These are phyloP conservation scores for Microctenopoma steveboyesi DNA, from an alignment of 2,797 vertebrate species.

Conservation along the genomic window DNA sequence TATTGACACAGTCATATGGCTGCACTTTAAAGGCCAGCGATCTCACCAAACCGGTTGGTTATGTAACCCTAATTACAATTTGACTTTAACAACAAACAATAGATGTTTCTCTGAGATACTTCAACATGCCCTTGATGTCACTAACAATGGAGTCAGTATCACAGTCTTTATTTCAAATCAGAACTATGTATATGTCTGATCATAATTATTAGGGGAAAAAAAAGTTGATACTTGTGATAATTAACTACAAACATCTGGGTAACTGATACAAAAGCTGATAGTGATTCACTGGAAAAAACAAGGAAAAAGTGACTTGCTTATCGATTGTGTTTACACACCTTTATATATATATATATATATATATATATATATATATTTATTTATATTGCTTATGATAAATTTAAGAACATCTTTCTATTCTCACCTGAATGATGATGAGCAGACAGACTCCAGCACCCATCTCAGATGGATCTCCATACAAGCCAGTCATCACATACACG, in stretches of 20 bases:
- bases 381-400: neutral
- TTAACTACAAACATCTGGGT: neutral
- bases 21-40: neutral
- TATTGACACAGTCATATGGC: neutral
- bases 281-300: neutral
- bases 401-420: slow-evolving; percentile 2
- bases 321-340: neutral
- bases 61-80: neutral
- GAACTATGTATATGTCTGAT: neutral
- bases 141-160: neutral
- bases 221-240: neutral
- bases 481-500: slow-evolving; percentile 99
- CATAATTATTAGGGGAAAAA: neutral
- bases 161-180: neutral
- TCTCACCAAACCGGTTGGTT: neutral
- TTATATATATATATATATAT: no score
- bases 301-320: neutral
- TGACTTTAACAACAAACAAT: neutral
- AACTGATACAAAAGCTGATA: neutral
- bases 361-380: no score
- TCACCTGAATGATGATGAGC: slow-evolving; percentile 98
- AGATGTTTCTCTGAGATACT: neutral
- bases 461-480: slow-evolving; percentile 99
- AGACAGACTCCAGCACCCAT: slow-evolving; percentile 99
- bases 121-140: neutral